These are phyloP conservation scores for Torymus texanus DNA, from an alignment of 2,888 invertebrate species.

Conservation along the genomic window DNA sequence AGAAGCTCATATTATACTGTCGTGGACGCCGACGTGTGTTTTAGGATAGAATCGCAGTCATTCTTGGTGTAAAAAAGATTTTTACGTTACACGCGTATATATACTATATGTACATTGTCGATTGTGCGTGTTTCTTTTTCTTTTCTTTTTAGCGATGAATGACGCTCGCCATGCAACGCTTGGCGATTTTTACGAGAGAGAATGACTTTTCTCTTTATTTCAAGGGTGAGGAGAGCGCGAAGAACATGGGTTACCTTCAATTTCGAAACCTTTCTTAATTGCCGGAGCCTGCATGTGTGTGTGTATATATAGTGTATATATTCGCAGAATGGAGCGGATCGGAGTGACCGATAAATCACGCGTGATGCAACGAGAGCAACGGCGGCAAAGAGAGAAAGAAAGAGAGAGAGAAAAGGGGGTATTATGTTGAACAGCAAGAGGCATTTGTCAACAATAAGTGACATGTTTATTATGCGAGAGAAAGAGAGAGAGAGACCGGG, in stretches of 20 bases:
- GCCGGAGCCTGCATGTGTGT: neutral
- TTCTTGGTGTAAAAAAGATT: too few species aligned
- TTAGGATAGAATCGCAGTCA: too few species aligned
- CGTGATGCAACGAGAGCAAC: neutral
- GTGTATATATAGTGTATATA: neutral
- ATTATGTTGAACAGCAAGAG: conserved; percentile 7
- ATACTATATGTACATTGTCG: too few species aligned
- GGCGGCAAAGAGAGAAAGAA: too few species aligned
- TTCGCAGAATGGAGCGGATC: conserved; percentile 16
- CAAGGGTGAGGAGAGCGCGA: conserved; percentile 20
- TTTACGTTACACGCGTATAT: too few species aligned
- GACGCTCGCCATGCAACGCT: neutral
- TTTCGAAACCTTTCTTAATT: conserved; percentile 33
- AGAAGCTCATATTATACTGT: too few species aligned
- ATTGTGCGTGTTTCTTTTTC: too few species aligned
- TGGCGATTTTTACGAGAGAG: neutral
- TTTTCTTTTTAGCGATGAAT: too few species aligned
- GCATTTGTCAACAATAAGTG: conserved; percentile 15
- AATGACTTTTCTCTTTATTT: neutral
- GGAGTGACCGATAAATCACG: conserved; percentile 33
- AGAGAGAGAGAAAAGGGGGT: neutral
- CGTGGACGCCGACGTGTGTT: too few species aligned
- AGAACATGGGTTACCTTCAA: neutral
- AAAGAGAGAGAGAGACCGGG: too few species aligned
- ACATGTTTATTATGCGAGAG: neutral